A percentile compares a stretch with the other conserved stretches of the same genome.
phyloP scores from a whole-genome alignment of 2,888 invertebrate genomes.

The Laothoe populi region DNA sequence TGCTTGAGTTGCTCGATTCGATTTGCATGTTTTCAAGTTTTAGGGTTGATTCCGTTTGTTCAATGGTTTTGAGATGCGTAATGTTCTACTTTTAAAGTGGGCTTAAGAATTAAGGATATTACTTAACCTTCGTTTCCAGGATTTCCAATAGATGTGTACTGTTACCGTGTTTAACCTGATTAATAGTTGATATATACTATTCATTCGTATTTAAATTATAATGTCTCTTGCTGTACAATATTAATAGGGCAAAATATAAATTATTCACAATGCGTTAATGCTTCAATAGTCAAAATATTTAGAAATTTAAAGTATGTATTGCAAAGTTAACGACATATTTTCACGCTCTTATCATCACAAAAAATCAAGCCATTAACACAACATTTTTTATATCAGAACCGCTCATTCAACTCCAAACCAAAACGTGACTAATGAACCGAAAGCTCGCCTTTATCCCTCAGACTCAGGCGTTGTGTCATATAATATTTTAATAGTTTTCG shows the following conservation, averaged over 20 bases:
- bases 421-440: constrained; percentile 80
- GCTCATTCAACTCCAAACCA: constrained; percentile 35
- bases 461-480: constrained; percentile 57
- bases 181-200: too few relatives aligned
- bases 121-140: neutral
- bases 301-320: constrained; percentile 2
- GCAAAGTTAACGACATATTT: constrained; percentile 28
- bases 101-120: neutral
- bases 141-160: neutral
- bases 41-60: constrained; percentile 49
- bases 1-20: constrained; percentile 68
- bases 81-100: neutral
- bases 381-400: constrained; percentile 27
- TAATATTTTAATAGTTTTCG: constrained; percentile 54
- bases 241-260: neutral
- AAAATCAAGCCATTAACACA: constrained; percentile 45
- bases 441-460: constrained; percentile 56
- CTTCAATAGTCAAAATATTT: constrained; percentile 22
- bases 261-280: neutral
- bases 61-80: neutral
- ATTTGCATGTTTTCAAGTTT: constrained; percentile 69
- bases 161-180: too few relatives aligned
- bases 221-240: neutral
- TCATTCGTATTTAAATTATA: too few relatives aligned
- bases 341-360: constrained; percentile 53